Conservation (phyloP, 2,797 vertebrate species). For the Atherinosoma microstoma region DNA sequence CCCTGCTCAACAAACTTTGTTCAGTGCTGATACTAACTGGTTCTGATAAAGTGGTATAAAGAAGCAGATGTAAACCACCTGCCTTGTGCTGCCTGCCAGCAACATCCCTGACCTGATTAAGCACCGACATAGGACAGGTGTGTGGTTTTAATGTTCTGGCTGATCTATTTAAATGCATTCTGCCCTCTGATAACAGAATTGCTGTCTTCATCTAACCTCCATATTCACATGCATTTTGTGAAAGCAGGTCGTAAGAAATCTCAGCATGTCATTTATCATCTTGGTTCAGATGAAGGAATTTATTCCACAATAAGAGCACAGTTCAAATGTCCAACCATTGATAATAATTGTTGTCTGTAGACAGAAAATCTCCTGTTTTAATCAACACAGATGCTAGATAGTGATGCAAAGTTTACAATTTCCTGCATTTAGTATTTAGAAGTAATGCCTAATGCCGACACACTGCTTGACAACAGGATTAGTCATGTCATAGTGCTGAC, state of each 20-base stretch:
- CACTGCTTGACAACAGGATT: background rate
- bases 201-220: background rate
- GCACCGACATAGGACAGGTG: background rate
- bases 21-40: background rate
- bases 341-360: background rate
- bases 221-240: background rate
- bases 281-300: background rate
- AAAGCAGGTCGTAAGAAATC: background rate
- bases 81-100: background rate
- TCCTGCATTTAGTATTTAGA: background rate
- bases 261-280: background rate
- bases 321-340: background rate
- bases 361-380: background rate
- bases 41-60: background rate
- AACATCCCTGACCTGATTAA: background rate
- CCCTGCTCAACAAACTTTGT: constrained; percentile 6
- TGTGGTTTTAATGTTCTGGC: background rate
- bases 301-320: background rate
- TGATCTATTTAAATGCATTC: background rate
- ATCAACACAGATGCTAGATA: background rate
- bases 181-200: background rate
- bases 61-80: background rate
- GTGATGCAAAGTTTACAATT: too few relatives aligned
- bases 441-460: background rate
- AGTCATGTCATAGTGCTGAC: too few relatives aligned